Percentiles rank a stretch among this genome's conserved stretches.
These are phyloP conservation scores for Hycleus cichorii DNA, from an alignment of 1,140 invertebrate species.

Conservation along the genomic window DNA sequence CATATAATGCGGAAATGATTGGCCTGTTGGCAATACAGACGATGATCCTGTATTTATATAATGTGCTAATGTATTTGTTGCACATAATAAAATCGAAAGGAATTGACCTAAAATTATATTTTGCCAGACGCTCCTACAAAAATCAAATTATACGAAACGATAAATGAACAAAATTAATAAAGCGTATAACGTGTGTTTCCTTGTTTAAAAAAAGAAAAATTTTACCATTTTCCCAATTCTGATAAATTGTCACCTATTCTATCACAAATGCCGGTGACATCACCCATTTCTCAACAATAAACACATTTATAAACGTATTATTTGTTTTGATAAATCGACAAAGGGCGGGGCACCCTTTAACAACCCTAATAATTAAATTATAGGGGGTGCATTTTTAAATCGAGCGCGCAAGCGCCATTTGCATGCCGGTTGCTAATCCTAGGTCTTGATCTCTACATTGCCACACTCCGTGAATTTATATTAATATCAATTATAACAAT, in stretches of 20 bases:
- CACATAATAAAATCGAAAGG: slow-evolving; percentile 65
- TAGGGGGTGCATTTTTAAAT: slow-evolving; percentile 12
- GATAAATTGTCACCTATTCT: slow-evolving; percentile 59
- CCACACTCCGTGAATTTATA: too few species aligned
- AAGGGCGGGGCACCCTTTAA: slow-evolving; percentile 33
- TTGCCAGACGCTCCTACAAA: slow-evolving; percentile 63
- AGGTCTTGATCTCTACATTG: too few species aligned
- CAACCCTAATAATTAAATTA: slow-evolving; percentile 10
- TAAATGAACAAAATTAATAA: slow-evolving; percentile 4
- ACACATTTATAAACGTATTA: slow-evolving; percentile 17
- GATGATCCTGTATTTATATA: slow-evolving; percentile 61
- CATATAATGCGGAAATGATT: slow-evolving; percentile 74
- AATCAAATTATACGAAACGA: slow-evolving; percentile 2
- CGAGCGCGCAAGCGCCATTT: slow-evolving; percentile 16
- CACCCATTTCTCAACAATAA: slow-evolving; percentile 30
- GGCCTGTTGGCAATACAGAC: slow-evolving; percentile 66
- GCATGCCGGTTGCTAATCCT: too few species aligned
- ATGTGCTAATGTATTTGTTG: slow-evolving; percentile 67
- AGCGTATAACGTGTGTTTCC: neutral
- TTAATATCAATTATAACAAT: too few species aligned
- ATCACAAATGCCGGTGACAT: slow-evolving; percentile 49
- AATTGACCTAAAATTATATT: slow-evolving; percentile 70
- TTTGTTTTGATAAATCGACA: slow-evolving; percentile 3
- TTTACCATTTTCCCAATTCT: slow-evolving; percentile 58
- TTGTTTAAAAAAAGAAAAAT: slow-evolving; percentile 20